A percentile compares a stretch with the other conserved stretches of the same genome.
phyloP scores from a whole-genome alignment of 2,888 invertebrate species.

The Drosophila robusta region DNA sequence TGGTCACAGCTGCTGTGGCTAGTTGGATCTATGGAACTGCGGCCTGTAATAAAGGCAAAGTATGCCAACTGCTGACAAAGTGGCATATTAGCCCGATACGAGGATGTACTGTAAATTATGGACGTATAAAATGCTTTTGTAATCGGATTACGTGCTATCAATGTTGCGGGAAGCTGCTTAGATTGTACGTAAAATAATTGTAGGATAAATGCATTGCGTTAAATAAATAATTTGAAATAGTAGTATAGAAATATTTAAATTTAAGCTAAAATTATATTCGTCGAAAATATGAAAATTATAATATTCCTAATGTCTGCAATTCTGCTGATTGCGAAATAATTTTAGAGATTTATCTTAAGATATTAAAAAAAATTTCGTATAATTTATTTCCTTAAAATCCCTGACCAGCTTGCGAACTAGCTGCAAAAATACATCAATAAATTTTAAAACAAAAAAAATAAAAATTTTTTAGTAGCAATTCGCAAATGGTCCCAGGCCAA shows the following conservation, averaged over 20 bases:
- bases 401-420: conserved; percentile 32
- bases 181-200: not conserved
- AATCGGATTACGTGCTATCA: conserved; percentile 13
- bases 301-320: too few species aligned
- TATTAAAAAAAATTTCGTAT: too few species aligned
- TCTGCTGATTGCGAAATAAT: too few species aligned
- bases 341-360: too few species aligned
- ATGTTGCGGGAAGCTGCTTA: not conserved
- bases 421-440: conserved; percentile 44
- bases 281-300: too few species aligned
- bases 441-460: conserved; percentile 25
- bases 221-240: too few species aligned
- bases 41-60: conserved; percentile 18
- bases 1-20: conserved; percentile 46
- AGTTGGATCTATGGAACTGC: conserved; percentile 26
- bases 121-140: conserved; percentile 9
- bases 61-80: conserved; percentile 21
- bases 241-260: too few species aligned
- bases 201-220: too few species aligned
- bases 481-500: conserved; percentile 43
- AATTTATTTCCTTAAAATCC: conserved; percentile 33
- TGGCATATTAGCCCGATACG: conserved; percentile 33
- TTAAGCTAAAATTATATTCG: too few species aligned
- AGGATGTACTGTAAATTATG: conserved; percentile 1
- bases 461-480: conserved; percentile 41